Conservation (phyloP, 2,888 invertebrate species). For the Caenorhabditis becei region DNA sequence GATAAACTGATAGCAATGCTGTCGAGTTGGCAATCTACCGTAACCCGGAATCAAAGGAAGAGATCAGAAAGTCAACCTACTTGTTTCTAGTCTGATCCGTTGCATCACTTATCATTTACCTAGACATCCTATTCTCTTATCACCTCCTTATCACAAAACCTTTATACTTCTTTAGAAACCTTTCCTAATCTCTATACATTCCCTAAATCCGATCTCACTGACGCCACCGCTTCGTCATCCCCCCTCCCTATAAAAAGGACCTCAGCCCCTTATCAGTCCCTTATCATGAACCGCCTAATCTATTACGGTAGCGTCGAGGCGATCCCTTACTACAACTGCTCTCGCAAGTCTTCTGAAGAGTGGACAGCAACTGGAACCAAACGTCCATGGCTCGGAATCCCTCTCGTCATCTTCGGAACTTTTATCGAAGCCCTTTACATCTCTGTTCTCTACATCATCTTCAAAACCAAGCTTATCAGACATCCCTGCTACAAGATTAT, state of each 20-base stretch:
- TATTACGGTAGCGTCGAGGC: slow-evolving; percentile 42
- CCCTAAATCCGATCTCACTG: too few species aligned
- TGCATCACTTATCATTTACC: too few species aligned
- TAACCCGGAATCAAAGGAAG: too few species aligned
- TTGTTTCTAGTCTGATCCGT: too few species aligned
- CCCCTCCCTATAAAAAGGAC: too few species aligned
- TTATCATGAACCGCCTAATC: too few species aligned
- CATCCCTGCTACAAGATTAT: slow-evolving; percentile 44
- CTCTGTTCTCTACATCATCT: slow-evolving; percentile 32
- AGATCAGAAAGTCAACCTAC: too few species aligned
- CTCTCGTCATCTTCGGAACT: slow-evolving; percentile 19
- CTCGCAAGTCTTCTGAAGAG: slow-evolving; percentile 11
- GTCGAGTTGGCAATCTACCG: background rate
- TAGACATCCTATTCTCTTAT: too few species aligned
- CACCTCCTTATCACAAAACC: too few species aligned
- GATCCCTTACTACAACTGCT: slow-evolving; percentile 50
- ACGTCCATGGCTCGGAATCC: slow-evolving; percentile 40
- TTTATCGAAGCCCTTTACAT: slow-evolving; percentile 34
- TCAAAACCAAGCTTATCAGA: slow-evolving; percentile 18
- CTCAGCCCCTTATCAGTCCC: background rate
- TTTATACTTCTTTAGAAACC: too few species aligned
- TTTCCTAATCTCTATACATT: too few species aligned
- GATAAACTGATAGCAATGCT: background rate
- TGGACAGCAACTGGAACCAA: slow-evolving; percentile 30
- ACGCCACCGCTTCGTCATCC: too few species aligned